Evolutionary conservation across 2,888 invertebrate species (phyloP).

Genomic region (Drosophila quinaria): DNA sequence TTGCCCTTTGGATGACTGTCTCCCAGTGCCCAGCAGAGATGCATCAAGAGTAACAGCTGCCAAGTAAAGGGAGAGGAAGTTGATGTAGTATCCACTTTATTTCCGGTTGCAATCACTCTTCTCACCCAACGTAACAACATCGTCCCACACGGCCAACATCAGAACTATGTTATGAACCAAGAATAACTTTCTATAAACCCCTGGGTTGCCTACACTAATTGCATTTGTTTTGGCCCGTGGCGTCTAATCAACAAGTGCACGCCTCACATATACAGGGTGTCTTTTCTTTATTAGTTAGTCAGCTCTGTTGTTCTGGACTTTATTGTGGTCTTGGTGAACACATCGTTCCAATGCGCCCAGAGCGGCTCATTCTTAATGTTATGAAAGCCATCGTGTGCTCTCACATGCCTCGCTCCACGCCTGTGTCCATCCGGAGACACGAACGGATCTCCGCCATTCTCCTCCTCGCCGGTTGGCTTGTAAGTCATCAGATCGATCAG

Average conservation of each 20-base stretch:
- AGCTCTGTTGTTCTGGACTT: background rate
- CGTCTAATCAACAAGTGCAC: conserved; percentile 38
- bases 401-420: conserved; percentile 27
- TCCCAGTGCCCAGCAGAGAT: background rate
- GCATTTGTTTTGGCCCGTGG: conserved; percentile 31
- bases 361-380: conserved; percentile 30
- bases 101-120: background rate
- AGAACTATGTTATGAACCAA: conserved; percentile 9
- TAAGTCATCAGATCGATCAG: conserved; percentile 34
- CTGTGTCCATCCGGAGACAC: conserved; percentile 12
- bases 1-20: background rate
- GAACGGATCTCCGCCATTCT: conserved; percentile 40
- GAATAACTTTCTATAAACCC: conserved; percentile 1
- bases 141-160: background rate
- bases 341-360: conserved; percentile 59
- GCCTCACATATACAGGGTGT: conserved; percentile 33
- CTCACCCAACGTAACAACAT: conserved; percentile 8
- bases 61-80: background rate
- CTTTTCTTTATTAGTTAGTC: conserved; percentile 24
- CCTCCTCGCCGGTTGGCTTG: background rate
- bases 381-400: conserved; percentile 63
- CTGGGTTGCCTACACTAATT: conserved; percentile 24
- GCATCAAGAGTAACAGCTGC: background rate
- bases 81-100: background rate
- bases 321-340: conserved; percentile 24